Conservation (phyloP, 2,797 vertebrate species). For the Phrynocephalus forsythii region DNA sequence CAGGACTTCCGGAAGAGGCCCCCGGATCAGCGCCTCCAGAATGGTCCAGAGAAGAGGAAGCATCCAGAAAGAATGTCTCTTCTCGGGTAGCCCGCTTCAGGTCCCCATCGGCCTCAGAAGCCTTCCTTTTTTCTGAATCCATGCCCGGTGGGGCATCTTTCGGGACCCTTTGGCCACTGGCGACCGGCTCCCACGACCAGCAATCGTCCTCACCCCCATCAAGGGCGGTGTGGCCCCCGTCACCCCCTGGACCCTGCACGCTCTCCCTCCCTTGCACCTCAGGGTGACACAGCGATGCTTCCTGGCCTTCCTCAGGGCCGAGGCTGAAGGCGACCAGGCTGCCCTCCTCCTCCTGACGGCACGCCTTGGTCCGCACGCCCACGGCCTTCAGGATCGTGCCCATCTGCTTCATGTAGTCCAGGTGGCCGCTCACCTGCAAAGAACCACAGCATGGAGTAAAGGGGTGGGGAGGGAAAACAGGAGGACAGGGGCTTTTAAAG, state of each 20-base stretch:
- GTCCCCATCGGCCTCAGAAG: neutral
- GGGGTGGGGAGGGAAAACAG: too few species aligned
- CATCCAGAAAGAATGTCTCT: neutral
- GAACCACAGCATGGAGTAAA: neutral
- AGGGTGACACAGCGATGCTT: too few species aligned
- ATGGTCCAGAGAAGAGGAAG: rapidly evolving
- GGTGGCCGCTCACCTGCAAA: constrained; percentile 91
- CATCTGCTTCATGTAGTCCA: constrained; percentile 99
- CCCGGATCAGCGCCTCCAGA: neutral
- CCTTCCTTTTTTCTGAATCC: neutral
- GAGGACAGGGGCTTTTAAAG: neutral
- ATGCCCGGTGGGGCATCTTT: neutral
- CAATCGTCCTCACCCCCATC: neutral
- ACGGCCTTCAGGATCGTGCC: constrained; percentile 91
- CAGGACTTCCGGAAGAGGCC: constrained; percentile 27
- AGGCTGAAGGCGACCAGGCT: constrained; percentile 24
- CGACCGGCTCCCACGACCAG: constrained; percentile 46
- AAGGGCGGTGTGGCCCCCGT: rapidly evolving
- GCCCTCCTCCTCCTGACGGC: constrained; percentile 59
- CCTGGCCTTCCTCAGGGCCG: constrained; percentile 2
- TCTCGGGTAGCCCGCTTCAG: neutral
- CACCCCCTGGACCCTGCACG: neutral
- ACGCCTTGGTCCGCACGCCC: constrained; percentile 87
- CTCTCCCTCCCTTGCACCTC: too few species aligned
- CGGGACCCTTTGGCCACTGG: rapidly evolving